Base-by-base conservation (phyloP, 2,888 invertebrate species). In the Cerastoderma edule region DNA sequence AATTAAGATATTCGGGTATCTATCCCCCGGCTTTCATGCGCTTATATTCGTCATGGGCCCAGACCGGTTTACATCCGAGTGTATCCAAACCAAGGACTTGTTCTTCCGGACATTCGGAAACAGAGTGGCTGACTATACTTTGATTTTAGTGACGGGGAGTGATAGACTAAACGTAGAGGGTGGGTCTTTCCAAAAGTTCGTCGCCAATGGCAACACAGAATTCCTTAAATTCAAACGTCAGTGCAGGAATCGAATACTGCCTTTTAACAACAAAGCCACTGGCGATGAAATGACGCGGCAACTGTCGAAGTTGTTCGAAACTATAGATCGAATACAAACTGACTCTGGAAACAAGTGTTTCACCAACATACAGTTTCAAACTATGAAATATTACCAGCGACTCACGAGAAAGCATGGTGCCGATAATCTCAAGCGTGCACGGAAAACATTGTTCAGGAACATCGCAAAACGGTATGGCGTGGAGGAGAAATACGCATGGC, bases 11-110 rank as follows among this genome's bases (percentile, higher is more conserved):
- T 67, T 57, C 19, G 70, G 57, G 27, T 56, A 60, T 39, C 32
- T 66, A 8, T 57, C 71, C 16, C 75, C 75, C 2, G 75, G 75
- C 16, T 71, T 71, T 22, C 75, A 70, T 39, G 70, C 53, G 4
- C 46, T 75, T 8, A 24, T 75, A 28, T 75, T 46, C 33, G 71
- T 75, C 19, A 53, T 70, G 53, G 50, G 44, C 32, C 67, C 67
- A 6, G 75, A 67, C 28, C 33, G 75, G 16, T 75, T 75, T 28
- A 75, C 75, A 6, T 57, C 56, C n/a, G 75, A 75, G 24, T 70
- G 71, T 30, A 24, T 60, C 3, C 44, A 53, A 50, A 75, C 66
- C 1, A 46, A 53, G 27, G 44, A 67, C 33, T 57, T 72, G 50
- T 67, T 72, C 33, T 67, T 66, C 28, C 57, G 60, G 32, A 65